A percentile compares a stretch with the other conserved stretches of the same genome.
phyloP scores from a whole-genome alignment of 2,113 vertebrate genomes.

The Mugil cephalus region DNA sequence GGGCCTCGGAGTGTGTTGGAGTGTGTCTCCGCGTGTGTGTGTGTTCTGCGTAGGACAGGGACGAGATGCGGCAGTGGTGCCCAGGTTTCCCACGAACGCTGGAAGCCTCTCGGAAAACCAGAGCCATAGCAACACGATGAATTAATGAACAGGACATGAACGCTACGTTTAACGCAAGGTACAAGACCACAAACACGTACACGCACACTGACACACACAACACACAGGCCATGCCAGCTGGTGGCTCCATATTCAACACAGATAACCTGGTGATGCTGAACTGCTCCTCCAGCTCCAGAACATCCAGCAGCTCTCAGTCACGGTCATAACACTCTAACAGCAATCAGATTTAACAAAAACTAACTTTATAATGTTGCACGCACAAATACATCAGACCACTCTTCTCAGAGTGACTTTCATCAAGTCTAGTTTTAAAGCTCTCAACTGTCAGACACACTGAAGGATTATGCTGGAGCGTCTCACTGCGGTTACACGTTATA shows the following conservation, averaged over 20 bases:
- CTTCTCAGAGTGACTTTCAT: not conserved
- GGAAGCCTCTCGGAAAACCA: constrained; percentile 69
- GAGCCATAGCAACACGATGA: constrained; percentile 77
- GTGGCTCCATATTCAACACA: constrained; percentile 72
- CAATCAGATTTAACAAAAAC: too few relatives aligned
- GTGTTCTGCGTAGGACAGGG: constrained; percentile 38
- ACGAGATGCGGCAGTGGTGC: constrained; percentile 46
- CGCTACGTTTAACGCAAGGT: constrained; percentile 71
- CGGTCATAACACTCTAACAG: too few relatives aligned
- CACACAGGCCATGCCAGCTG: constrained; percentile 55
- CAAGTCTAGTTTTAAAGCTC: not conserved
- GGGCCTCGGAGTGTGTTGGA: constrained; percentile 58
- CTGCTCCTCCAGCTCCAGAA: constrained; percentile 35
- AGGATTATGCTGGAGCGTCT: not conserved
- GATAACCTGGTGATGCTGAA: constrained; percentile 59
- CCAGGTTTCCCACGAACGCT: constrained; percentile 71
- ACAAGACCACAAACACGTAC: constrained; percentile 22
- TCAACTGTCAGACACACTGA: not conserved
- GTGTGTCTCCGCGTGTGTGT: constrained; percentile 31
- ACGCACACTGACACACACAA: constrained; percentile 19
- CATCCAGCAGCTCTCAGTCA: constrained; percentile 19
- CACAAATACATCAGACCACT: not conserved
- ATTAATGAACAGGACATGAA: constrained; percentile 78
- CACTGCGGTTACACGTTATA: too few relatives aligned
- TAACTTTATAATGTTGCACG: too few relatives aligned